These are phyloP conservation scores for Phalloptychus januarius DNA, from an alignment of 2,797 vertebrate species.

Conservation along the genomic window DNA sequence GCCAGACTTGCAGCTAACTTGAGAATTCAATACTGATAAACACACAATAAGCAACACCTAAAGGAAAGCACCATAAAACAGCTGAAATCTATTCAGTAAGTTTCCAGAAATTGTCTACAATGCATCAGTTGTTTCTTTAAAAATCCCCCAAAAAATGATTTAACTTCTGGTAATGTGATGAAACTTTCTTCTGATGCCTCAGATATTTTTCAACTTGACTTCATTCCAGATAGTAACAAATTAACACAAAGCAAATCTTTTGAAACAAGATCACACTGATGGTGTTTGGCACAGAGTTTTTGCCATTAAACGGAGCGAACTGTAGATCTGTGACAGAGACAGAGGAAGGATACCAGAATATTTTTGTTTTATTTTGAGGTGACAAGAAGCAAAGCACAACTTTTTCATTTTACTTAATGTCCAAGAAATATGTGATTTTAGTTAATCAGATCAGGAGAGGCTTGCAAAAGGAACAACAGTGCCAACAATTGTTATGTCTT, in stretches of 20 bases:
- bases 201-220: background rate
- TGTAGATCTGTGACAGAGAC: background rate
- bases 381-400: background rate
- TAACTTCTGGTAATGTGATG: background rate
- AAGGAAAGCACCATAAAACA: background rate
- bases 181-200: background rate
- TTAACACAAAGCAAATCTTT: background rate
- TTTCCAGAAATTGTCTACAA: background rate
- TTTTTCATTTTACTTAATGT: background rate
- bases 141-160: background rate
- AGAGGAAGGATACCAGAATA: background rate
- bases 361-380: background rate
- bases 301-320: background rate
- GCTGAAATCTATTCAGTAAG: background rate
- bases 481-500: background rate
- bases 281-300: background rate
- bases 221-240: background rate
- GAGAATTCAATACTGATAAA: background rate
- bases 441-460: background rate
- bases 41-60: background rate
- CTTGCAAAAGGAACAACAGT: background rate
- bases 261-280: background rate
- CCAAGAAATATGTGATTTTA: background rate
- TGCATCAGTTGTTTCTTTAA: background rate
- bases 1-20: background rate